These are phyloP conservation scores for honey bee (Apis mellifera) DNA, from an alignment of 1,140 invertebrate genomes.

Conservation along the genomic window DNA sequence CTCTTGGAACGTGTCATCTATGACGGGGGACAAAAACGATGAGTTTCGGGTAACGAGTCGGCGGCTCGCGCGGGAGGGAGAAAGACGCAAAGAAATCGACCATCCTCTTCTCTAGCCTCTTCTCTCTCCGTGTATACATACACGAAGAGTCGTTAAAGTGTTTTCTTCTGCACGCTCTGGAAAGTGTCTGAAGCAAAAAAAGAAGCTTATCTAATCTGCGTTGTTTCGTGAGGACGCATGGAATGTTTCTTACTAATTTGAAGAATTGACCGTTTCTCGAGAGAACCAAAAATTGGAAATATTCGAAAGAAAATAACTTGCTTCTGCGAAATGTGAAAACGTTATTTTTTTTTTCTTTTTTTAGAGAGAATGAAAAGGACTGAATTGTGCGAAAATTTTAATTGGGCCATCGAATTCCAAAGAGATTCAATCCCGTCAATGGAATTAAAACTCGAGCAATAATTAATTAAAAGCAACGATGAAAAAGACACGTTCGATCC, in stretches of 20 bases:
- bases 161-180: slow-evolving; percentile 6
- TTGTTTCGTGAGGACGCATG: background rate
- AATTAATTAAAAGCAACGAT: background rate
- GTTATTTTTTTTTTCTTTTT: no score
- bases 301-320: no score
- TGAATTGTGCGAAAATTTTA: no score
- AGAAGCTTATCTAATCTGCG: slow-evolving; percentile 12
- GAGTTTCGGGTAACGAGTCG: slow-evolving; percentile 51
- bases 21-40: slow-evolving; percentile 62
- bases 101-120: background rate
- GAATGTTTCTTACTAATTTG: background rate
- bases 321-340: no score
- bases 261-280: no score
- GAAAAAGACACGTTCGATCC: background rate
- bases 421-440: background rate
- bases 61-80: slow-evolving; percentile 16
- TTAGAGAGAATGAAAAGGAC: no score
- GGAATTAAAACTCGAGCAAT: background rate
- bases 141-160: background rate
- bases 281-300: no score
- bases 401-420: no score
- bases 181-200: background rate
- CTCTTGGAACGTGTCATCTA: slow-evolving; percentile 64
- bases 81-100: background rate
- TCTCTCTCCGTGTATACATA: background rate